Base-by-base conservation (phyloP, 2,113 vertebrate species). In the Desmodus rotundus region DNA sequence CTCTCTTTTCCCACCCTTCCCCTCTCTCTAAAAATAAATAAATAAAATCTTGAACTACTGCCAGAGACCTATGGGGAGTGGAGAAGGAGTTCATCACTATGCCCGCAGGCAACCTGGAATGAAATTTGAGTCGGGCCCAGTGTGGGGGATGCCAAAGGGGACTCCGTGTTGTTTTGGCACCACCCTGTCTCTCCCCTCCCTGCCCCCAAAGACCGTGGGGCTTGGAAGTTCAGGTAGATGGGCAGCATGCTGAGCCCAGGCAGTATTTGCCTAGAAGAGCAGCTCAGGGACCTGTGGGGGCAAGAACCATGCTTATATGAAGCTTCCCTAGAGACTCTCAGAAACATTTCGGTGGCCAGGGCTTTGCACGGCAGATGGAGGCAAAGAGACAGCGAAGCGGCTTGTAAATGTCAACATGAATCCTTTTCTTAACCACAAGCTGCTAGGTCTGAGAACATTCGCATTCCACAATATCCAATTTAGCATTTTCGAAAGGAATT, bases 391-490 rank as follows among this genome's bases (percentile, higher is more conserved):
- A 93, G 89, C 15, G 90, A 97, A 97, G 96, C 87, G 96, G 91
- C 85, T 90, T 87, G 81, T 95, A 97, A 97, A 97, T 97, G 96
- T 97, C 97, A 97, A 1, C 54, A 41, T 38, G 65, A 97, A 95
- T 96, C 82, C 87, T 96, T 97, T 97, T 96, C 92, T 96, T 93
- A 95, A 93, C 81, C 72, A 78, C 96, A 95, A 96, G 91, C 96
- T 97, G 95, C 96, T 92, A 17, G 81, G 54, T 43, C 67, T 92
- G 36, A 85, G 84, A 96, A 92, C 76, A 77, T 83, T 93, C 61
- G 67, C 87, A 76, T 94, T 91, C 63, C 54, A 61, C 47, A 67
- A 94, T 76, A 90, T 84, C 47, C 15, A 0, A 78, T 87, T 94
- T 97, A 96, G 45, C 84, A 87, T 92, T 97, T 97, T 90, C 1